These are phyloP conservation scores for Alitta virens DNA, from an alignment of 2,888 invertebrate species.

Conservation along the genomic window DNA sequence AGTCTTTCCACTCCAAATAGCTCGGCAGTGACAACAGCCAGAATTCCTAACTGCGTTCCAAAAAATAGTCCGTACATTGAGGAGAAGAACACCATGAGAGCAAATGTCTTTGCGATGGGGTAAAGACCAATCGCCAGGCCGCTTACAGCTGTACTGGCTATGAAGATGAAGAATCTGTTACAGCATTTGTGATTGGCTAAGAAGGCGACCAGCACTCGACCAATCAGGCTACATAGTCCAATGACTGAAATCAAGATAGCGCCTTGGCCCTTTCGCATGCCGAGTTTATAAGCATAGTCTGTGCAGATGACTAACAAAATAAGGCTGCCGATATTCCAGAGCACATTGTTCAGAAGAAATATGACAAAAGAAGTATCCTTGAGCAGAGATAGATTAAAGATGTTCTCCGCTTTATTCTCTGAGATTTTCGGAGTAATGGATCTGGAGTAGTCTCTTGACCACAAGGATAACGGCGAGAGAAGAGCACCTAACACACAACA, in stretches of 20 bases:
- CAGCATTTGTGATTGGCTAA: conserved; percentile 4
- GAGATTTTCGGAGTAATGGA: background rate
- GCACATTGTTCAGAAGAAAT: conserved; percentile 12
- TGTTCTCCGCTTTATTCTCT: background rate
- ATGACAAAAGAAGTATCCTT: conserved; percentile 8
- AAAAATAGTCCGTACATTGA: conserved; percentile 16
- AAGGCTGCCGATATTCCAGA: conserved; percentile 17
- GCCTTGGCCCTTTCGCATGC: conserved; percentile 2
- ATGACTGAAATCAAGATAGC: conserved; percentile 13
- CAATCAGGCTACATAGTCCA: conserved; percentile 9
- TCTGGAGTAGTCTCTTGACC: background rate
- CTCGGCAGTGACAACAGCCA: conserved; percentile 15
- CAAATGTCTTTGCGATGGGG: background rate
- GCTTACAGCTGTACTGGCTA: conserved; percentile 10
- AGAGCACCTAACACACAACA: conserved; percentile 37
- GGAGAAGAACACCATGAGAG: conserved; percentile 1
- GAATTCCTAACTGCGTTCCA: conserved; percentile 15
- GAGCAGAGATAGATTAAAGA: conserved; percentile 14
- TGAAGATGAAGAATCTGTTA: conserved; percentile 13
- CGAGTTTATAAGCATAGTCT: conserved; percentile 8
- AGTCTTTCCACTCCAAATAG: conserved; percentile 14
- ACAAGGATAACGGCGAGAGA: conserved; percentile 29
- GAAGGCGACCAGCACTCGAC: conserved; percentile 4
- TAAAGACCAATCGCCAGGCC: conserved; percentile 12
- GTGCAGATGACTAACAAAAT: conserved; percentile 10